Percentiles rank a stretch among this genome's conserved stretches.
These are phyloP conservation scores for Chitala chitala DNA, from an alignment of 2,113 vertebrate species.

Conservation along the genomic window DNA sequence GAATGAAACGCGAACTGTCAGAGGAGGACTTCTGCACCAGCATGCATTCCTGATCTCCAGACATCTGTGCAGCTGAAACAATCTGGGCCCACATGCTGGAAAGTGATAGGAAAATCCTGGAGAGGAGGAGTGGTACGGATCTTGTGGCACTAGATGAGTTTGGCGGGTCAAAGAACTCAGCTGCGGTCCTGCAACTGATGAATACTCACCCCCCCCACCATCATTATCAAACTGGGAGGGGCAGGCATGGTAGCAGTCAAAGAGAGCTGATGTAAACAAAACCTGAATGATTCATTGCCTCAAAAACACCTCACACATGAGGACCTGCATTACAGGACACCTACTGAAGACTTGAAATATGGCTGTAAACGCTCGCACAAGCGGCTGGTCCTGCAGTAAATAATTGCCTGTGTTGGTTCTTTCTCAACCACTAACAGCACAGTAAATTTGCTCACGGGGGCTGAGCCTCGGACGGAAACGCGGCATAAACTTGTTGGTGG, in stretches of 20 bases:
- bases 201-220: conserved; percentile 35
- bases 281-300: conserved; percentile 37
- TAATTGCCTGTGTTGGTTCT: conserved; percentile 38
- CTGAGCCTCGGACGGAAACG: conserved; percentile 17
- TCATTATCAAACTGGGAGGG: too few species aligned
- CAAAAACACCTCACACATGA: conserved; percentile 23
- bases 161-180: background rate
- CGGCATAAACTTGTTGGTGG: background rate
- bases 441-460: conserved; percentile 37
- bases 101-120: conserved; percentile 32
- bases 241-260: conserved; percentile 23
- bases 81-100: conserved; percentile 25
- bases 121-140: conserved; percentile 14
- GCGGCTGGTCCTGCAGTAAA: conserved; percentile 31
- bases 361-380: conserved; percentile 17
- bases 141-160: too few species aligned
- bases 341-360: conserved; percentile 27
- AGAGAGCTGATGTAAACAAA: conserved; percentile 44
- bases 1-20: conserved; percentile 19
- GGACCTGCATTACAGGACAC: conserved; percentile 34
- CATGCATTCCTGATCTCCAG: background rate
- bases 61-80: conserved; percentile 19
- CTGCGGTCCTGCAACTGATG: conserved; percentile 26
- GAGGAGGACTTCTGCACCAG: background rate
- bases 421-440: conserved; percentile 45